Percentiles rank a stretch among this genome's conserved stretches.
These are phyloP conservation scores for Melanchra persicariae DNA, from an alignment of 2,888 invertebrate genomes.

Conservation along the genomic window DNA sequence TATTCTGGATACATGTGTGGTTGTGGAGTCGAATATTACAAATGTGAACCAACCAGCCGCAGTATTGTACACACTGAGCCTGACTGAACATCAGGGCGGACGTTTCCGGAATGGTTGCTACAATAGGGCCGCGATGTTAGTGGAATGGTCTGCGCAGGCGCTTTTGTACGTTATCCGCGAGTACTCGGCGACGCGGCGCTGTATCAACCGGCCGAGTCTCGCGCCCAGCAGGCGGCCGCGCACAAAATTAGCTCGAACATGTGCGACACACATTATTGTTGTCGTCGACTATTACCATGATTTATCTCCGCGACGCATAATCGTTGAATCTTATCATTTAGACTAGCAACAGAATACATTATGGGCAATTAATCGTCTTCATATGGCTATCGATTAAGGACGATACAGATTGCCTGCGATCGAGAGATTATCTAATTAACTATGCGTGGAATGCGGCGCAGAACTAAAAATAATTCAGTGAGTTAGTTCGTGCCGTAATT, in stretches of 20 bases:
- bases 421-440: slow-evolving; percentile 47
- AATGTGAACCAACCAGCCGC: slow-evolving; percentile 43
- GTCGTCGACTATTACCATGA: slow-evolving; percentile 77
- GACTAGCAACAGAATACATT: slow-evolving; percentile 51
- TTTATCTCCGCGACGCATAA: slow-evolving; percentile 75
- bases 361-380: slow-evolving; percentile 55
- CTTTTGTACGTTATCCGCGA: slow-evolving; percentile 72
- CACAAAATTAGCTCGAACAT: slow-evolving; percentile 82
- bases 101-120: slow-evolving; percentile 76
- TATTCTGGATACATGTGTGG: slow-evolving; percentile 1
- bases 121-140: slow-evolving; percentile 72
- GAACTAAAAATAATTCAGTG: slow-evolving; percentile 40
- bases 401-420: slow-evolving; percentile 51
- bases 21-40: slow-evolving; percentile 33
- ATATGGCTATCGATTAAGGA: slow-evolving; percentile 53
- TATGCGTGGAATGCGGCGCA: slow-evolving; percentile 39
- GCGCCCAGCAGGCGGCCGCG: slow-evolving; percentile 80
- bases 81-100: slow-evolving; percentile 57
- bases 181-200: slow-evolving; percentile 63
- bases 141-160: slow-evolving; percentile 65
- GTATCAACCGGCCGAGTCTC: slow-evolving; percentile 53
- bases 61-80: slow-evolving; percentile 63
- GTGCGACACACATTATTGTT: slow-evolving; percentile 80
- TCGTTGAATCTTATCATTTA: slow-evolving; percentile 72
- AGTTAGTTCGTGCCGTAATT: slow-evolving; percentile 23